Percentiles rank a stretch among this genome's conserved stretches.
These are phyloP conservation scores for Pyrochroa serraticornis DNA, from an alignment of 2,888 invertebrate genomes.

Conservation along the genomic window DNA sequence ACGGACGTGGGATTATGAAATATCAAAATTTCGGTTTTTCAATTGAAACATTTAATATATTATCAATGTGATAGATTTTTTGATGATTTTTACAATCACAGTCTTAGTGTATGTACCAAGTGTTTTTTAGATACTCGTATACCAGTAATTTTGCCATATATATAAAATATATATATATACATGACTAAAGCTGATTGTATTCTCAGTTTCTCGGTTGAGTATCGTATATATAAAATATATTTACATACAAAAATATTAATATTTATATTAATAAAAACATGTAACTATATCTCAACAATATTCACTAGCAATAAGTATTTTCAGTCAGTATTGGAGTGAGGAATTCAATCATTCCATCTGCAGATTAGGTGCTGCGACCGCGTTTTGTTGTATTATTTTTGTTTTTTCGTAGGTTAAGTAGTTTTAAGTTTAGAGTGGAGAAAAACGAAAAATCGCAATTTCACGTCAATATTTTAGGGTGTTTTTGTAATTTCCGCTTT, in stretches of 20 bases:
- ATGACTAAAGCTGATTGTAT: constrained; percentile 48
- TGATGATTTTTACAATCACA: constrained; percentile 73
- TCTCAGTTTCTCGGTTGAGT: constrained; percentile 48
- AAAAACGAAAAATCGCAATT: constrained; percentile 6
- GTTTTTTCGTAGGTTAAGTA: constrained; percentile 35
- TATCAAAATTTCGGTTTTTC: constrained; percentile 29
- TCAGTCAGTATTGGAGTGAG: constrained; percentile 61
- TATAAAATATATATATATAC: too few species aligned
- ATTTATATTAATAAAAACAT: constrained; percentile 36
- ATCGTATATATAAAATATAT: constrained; percentile 32
- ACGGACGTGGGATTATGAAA: constrained; percentile 27
- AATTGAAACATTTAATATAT: constrained; percentile 47
- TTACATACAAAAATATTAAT: constrained; percentile 20
- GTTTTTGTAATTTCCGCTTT: constrained; percentile 17
- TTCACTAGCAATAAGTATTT: constrained; percentile 62
- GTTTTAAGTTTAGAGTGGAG: constrained; percentile 23
- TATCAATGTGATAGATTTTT: constrained; percentile 70
- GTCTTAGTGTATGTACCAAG: constrained; percentile 61
- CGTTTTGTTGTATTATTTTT: constrained; percentile 49
- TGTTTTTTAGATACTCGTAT: constrained; percentile 60
- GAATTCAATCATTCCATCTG: constrained; percentile 56
- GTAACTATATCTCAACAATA: constrained; percentile 52
- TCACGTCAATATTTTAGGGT: constrained; percentile 5
- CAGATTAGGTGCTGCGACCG: constrained; percentile 39
- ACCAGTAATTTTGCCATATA: constrained; percentile 60